Evolutionary conservation across 2,113 vertebrate genomes (phyloP), one percentile per base, ranked within the genome.

Genomic region (Ammodytes dubius): DNA sequence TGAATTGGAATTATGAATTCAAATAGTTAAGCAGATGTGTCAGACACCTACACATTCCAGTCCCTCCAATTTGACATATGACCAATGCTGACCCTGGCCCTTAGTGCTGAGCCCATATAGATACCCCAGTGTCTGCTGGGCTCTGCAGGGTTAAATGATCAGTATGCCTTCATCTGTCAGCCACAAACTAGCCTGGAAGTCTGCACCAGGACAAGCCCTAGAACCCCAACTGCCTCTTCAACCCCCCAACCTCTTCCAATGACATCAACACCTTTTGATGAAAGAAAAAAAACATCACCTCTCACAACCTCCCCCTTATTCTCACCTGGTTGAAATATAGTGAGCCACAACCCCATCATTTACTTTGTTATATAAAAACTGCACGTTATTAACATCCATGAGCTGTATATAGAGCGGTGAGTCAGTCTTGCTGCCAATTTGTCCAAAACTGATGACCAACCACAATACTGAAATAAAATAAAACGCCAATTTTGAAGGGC

Each of bases 91-190:
- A 83, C 54, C 79, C 76, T n/a, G 13, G n/a, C 43, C 63, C 53
- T 14, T 14, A 74, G 63, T 35, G 66, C 66, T 69, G 46, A 68
- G 12, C 39, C 19, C 19, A 39, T 39, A 71, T 78, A 27, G 2
- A 64, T 74, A 72, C 81, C 64, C 40, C 63, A 15, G 27, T 74
- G 68, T 61, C 79, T 50, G 53, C 40, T 54, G 17, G 53, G 63
- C 61, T 70, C 74, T 56, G 19, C 39, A 37, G 59, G 82, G 74
- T 81, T 65, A 72, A 78, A 83, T 60, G 77, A 83, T 85, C 77
- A 88, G 49, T 3, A 17, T 40, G 60, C 56, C 70, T 61, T 86
- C 77, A 81, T 82, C 76, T 75, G 47, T 85, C 77, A 77, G 50
- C 56, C 17, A 52, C 72, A 79, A 75, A 75, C 42, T 46, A 46